A percentile compares a stretch with the other conserved stretches of the same genome.
These are phyloP conservation scores for Neosalanx taihuensis DNA, from an alignment of 2,797 vertebrate genomes.

Conservation along the genomic window DNA sequence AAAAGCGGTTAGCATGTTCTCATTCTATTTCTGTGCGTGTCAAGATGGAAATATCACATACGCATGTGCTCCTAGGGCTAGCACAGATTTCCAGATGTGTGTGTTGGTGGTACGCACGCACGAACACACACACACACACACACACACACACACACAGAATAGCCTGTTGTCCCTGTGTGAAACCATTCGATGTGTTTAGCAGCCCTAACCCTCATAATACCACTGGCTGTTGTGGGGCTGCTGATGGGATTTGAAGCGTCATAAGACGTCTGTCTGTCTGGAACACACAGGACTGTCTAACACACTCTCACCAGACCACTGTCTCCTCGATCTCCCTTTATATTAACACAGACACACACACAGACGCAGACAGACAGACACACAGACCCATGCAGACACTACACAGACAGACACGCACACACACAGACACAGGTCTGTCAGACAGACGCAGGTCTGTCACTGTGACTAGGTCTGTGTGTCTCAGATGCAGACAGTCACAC, in stretches of 20 bases:
- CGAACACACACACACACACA: slow-evolving; percentile 7
- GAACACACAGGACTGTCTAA: not conserved
- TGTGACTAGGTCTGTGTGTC: too few species aligned
- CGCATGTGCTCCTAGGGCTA: slow-evolving; percentile 18
- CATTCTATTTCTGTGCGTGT: slow-evolving; percentile 1
- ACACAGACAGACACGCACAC: not conserved
- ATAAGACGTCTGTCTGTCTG: not conserved
- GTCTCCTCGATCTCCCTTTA: not conserved
- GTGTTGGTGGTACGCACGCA: not conserved
- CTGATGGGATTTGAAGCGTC: not conserved
- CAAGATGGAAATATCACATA: not conserved
- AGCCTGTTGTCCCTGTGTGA: slow-evolving; percentile 9
- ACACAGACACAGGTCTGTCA: not conserved
- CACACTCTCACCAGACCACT: not conserved
- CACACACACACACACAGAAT: not conserved
- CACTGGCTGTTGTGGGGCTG: not conserved
- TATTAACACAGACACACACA: not conserved
- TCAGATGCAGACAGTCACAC: not conserved
- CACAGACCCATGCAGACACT: too few species aligned
- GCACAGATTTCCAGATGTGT: slow-evolving; percentile 28
- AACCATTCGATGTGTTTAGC: slow-evolving; percentile 10
- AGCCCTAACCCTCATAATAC: not conserved
- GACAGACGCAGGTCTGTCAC: too few species aligned
- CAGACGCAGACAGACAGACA: slow-evolving; percentile 9
- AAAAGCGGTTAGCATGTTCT: not conserved